Evolutionary conservation across 2,888 invertebrate genomes (phyloP), one percentile per base, ranked within the genome.

Genomic region (Lasioglossum vierecki): DNA sequence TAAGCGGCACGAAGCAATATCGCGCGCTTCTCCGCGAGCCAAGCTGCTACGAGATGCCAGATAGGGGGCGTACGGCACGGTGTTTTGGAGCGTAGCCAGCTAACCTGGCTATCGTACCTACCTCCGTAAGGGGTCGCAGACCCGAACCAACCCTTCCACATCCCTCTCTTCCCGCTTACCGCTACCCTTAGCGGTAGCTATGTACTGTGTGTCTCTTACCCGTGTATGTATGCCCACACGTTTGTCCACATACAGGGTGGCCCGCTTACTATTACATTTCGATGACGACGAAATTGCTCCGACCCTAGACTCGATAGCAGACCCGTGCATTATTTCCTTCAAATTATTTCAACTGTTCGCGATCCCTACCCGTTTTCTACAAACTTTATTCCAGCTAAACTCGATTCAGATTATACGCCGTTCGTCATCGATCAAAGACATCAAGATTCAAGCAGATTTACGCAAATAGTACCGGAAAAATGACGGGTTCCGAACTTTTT

Each of bases 11-110:
- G 89, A 85, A 90, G 92, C 89, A 92, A 93, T 91, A 92, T 91
- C 91, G 92, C 90, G 90, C 91, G 79, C 76, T 82, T 84, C 85
- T 86, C 85, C 84, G 85, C 79, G 91, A 92, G 91, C 92, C 92
- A 92, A 93, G 92, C 92, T 93, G 93, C 91, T 91, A 88, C 79
- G 92, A 92, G 93, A 93, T 91, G 91, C 88, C 90, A 92, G 92
- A 92, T 91, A 92, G 89, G 88, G 82, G 89, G 79, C 87, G 88
- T 85, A 88, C 80, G 85, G 85, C 84, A 84, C 84, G 87, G 85
- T 88, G 86, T 89, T 91, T 91, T 91, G 91, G 91, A 92, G 91
- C 91, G 83, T 87, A 91, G 93, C 92, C 92, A 92, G 90, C 89
- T 87, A 88, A 90, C 89, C 91, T 89, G 86, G 90, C 90, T 91